Percentiles rank a stretch among this genome's conserved stretches.
These are phyloP conservation scores for Sycophaga agraensis DNA, from an alignment of 1,140 invertebrate species.

Conservation along the genomic window DNA sequence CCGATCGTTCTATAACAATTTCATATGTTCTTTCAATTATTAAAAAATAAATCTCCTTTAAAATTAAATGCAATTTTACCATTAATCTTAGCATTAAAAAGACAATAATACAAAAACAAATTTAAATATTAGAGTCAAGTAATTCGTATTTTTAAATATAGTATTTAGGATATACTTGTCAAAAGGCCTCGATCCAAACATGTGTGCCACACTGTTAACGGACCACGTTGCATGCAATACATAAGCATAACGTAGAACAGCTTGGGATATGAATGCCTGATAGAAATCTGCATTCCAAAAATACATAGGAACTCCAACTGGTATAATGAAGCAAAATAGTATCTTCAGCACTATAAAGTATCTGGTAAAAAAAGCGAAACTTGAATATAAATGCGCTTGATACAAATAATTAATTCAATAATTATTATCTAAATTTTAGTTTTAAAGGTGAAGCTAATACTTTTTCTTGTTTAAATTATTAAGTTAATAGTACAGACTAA, in stretches of 20 bases:
- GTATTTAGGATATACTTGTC: slow-evolving; percentile 54
- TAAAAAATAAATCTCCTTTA: no score
- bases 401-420: no score
- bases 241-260: slow-evolving; percentile 62
- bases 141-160: not conserved
- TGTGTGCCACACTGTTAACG: slow-evolving; percentile 71
- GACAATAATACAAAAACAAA: no score
- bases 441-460: no score
- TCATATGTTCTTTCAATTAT: not conserved
- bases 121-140: no score
- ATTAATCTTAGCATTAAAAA: no score
- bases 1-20: slow-evolving; percentile 10
- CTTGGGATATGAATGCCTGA: slow-evolving; percentile 58
- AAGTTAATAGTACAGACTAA: not conserved
- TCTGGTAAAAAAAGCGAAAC: slow-evolving; percentile 42
- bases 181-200: slow-evolving; percentile 66
- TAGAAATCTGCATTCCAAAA: slow-evolving; percentile 65
- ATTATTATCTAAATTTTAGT: no score
- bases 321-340: slow-evolving; percentile 62
- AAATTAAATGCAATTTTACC: not conserved
- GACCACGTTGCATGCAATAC: slow-evolving; percentile 68
- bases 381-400: no score
- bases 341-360: slow-evolving; percentile 61
- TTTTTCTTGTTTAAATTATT: no score
- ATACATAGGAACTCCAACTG: slow-evolving; percentile 63